Conservation (phyloP, 2,797 vertebrate genomes). For the Lacerta viridis region DNA sequence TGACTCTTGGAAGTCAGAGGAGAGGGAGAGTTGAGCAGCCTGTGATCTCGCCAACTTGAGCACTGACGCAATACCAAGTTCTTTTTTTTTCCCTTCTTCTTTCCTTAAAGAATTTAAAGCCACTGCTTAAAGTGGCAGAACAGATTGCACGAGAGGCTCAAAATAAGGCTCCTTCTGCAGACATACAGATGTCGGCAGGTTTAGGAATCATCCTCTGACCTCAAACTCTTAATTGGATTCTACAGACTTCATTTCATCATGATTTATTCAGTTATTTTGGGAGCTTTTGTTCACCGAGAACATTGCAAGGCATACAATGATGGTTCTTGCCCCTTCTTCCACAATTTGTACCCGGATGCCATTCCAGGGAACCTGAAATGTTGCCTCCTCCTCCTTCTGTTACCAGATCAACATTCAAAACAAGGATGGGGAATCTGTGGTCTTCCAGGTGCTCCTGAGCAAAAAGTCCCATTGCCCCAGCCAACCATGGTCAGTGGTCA, state of each 20-base stretch:
- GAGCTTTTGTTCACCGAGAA: slow-evolving; percentile 8
- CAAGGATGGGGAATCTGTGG: neutral
- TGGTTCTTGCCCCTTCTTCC: neutral
- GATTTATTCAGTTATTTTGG: slow-evolving; percentile 24
- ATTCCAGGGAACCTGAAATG: neutral
- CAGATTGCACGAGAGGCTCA: slow-evolving; percentile 33
- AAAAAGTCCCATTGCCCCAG: neutral
- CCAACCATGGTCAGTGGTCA: too few relatives aligned
- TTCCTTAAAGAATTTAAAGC: slow-evolving; percentile 20
- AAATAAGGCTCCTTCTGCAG: slow-evolving; percentile 31
- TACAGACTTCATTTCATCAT: slow-evolving; percentile 21
- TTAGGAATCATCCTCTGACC: slow-evolving; percentile 46
- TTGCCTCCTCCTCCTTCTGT: neutral
- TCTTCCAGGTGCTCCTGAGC: neutral
- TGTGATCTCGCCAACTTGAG: neutral
- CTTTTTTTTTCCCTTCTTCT: neutral
- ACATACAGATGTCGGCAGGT: slow-evolving; percentile 17
- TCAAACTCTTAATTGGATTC: slow-evolving; percentile 38
- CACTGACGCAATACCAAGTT: slow-evolving; percentile 12
- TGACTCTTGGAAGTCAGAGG: neutral
- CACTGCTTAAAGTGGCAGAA: slow-evolving; percentile 38
- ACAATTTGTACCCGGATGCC: fast-evolving
- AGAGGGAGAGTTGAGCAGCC: neutral
- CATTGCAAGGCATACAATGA: neutral
- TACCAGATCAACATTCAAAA: neutral